Base-by-base conservation (phyloP, 2,113 vertebrate genomes). In the Prionailurus viverrinus region DNA sequence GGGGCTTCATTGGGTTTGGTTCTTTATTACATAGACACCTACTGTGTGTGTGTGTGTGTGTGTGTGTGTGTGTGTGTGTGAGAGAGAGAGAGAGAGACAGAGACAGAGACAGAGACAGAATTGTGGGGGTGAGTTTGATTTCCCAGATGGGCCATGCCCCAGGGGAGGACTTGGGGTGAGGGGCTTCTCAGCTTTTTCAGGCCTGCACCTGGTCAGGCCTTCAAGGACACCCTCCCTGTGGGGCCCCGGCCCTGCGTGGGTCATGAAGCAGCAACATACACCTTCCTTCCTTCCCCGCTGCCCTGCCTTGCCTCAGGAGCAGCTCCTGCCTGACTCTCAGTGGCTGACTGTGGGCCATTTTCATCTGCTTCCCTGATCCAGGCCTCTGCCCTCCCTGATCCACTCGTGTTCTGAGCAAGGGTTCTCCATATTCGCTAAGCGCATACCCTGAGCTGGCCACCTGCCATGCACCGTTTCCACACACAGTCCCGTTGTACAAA, bases 11-110 rank as follows among this genome's bases (percentile, higher is more conserved):
- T 25, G 55, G 63, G 63, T 65, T 73, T 69, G 31, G 69, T 33
- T 79, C 48, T 89, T 71, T 45, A 33, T 79, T 18, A 74, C 79
- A 94, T 90, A 68, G n/a, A 41, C 41, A 27, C 51, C 96, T 91
- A 31, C 73, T 41, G 76, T 53, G 69, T 27, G 2, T 21, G 31
- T 19, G 53, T 1, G 55, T 58, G 55, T 58, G 55, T 58, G 55
- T 58, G 55, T 58, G 18, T 55, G 53, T 55, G 53, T 55, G 18
- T 55, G 55, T 58, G 55, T 58, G 55, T 19, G 55, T 19, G 5
- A 7, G 48, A 51, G 1, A 55, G 55, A 58, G 55, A 58, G 55
- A 58, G 19, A 58, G 55, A 58, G 55, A 58, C 16, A 31, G 39
- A 39, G 4, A 39, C 4, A 58, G 6, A 61, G 7, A 61, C 21